Base-by-base conservation (phyloP, 2,888 invertebrate species). In the Coleophora flavipennella region DNA sequence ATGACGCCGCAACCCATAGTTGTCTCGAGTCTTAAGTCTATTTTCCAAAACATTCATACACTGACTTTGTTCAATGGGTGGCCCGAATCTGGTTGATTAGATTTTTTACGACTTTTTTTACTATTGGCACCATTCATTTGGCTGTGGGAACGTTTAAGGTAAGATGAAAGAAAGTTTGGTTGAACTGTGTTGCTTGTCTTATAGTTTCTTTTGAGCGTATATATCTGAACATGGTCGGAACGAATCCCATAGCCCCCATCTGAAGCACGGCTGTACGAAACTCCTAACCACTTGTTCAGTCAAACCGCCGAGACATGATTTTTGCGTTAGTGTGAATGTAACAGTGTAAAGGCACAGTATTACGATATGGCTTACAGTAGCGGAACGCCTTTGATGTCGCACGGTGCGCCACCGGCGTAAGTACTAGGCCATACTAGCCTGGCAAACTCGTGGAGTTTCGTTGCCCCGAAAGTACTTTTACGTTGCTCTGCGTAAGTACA, bases 221-320 rank as follows among this genome's bases (percentile, higher is more conserved):
- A 20, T 20, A n/a, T 13, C 10, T 34, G 20, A 4, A 20, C 20
- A 20, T 4, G 6, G 8, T 11, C 31, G 10, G 14, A 28, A 12
- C 37, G 37, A 36, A 25, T 36, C 12, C 40, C 31, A 13, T 31
- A 25, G 36, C 37, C 40, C 39, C 46, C 55, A 50, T 45, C 63
- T 70, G 57, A 20, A 55, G 77, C 83, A 84, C 83, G 83, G 83
- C 81, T 77, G 59, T 70, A 67, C 78, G 83, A 80, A 81, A 83
- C 83, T 83, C 83, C 67, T 63, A 78, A 70, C 72, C 74, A 61
- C 75, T 67, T 59, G 59, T n/a, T n/a, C n/a, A n/a, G n/a, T n/a
- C n/a, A n/a, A n/a, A n/a, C n/a, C n/a, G n/a, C n/a, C n/a, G n/a
- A n/a, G n/a, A n/a, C n/a, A n/a, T n/a, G n/a, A n/a, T n/a, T n/a